Evolutionary conservation across 2,888 invertebrate species (phyloP), one percentile per base, ranked within the genome.

Genomic region (Dorcus hopei): DNA sequence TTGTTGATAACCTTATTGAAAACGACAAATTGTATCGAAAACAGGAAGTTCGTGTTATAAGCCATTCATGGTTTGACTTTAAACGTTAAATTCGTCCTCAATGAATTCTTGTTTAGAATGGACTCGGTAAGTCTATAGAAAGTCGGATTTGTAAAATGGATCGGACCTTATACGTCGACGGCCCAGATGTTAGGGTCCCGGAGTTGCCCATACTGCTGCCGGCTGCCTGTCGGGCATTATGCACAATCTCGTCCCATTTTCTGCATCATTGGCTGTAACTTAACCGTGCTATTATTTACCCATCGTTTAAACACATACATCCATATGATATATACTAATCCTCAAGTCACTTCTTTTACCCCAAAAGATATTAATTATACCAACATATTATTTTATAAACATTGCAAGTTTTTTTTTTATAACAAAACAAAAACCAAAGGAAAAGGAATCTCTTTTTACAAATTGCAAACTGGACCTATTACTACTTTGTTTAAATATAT

Each of bases 21-120:
- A 69, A 71, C 74, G 77, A 78, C 78, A 78, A 78, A 78, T 78
- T 78, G 77, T 77, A 77, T 77, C 75, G 75, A 77, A 78, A 77
- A 78, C 77, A 78, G 77, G 77, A 78, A 78, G 77, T 77, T 74
- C 75, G 74, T 77, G 76, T 77, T 77, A 75, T 75, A 73, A 67
- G 67, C 72, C 71, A 74, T 76, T 75, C 73, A 76, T 68, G 68
- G 69, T 67, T 19, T 58, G 56, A 58, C 53, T 54, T 52, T 51
- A 54, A 51, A 59, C 41, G 69, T 71, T 72, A 70, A 62, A 70
- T 68, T 69, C 68, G 68, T 72, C 70, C 71, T 76, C 74, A 76
- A 74, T 76, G 74, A 73, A 75, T 73, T 73, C 73, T 71, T 73
- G 69, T 72, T 70, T 71, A 70, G 73, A 74, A 75, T 75, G 71